A percentile compares a stretch with the other conserved stretches of the same genome.
phyloP scores from a whole-genome alignment of 2,888 invertebrate genomes.

The Dicranocentrus wangi region DNA sequence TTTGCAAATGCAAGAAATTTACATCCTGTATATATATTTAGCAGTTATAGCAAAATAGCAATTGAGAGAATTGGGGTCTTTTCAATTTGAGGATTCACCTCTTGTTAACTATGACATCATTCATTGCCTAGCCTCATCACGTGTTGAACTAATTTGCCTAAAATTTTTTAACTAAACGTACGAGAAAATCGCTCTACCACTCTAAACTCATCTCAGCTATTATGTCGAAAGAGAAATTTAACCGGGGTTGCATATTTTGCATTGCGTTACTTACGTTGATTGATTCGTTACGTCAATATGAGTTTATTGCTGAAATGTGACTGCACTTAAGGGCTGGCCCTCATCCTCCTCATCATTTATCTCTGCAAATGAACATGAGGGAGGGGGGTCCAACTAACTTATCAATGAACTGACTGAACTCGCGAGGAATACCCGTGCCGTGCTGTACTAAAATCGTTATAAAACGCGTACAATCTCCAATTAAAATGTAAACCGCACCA shows the following conservation, averaged over 20 bases:
- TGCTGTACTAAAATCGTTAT: background rate
- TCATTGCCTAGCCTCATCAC: background rate
- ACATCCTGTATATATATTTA: too few relatives aligned
- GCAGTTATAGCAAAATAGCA: too few relatives aligned
- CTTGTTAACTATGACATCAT: slow-evolving; percentile 13
- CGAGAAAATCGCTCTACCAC: too few relatives aligned
- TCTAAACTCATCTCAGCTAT: slow-evolving; percentile 11
- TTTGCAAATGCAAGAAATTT: too few relatives aligned
- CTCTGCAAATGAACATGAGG: too few relatives aligned
- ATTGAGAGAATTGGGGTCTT: slow-evolving; percentile 14
- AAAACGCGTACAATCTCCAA: background rate
- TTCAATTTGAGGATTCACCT: background rate
- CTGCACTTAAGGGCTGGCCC: slow-evolving; percentile 2
- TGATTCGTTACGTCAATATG: slow-evolving; percentile 22
- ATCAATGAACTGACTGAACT: too few relatives aligned
- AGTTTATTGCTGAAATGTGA: slow-evolving; percentile 2
- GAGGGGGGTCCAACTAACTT: too few relatives aligned
- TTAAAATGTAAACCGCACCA: background rate
- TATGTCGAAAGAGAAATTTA: slow-evolving; percentile 10
- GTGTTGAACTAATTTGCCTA: background rate
- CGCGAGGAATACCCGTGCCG: too few relatives aligned
- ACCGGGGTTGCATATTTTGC: too few relatives aligned
- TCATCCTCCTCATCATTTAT: too few relatives aligned
- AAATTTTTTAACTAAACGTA: too few relatives aligned
- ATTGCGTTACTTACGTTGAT: background rate